Percentiles rank a stretch among this genome's conserved stretches.
Evolutionary conservation across 2,113 vertebrate genomes (phyloP).

Genomic region (Anoplopoma fimbria): DNA sequence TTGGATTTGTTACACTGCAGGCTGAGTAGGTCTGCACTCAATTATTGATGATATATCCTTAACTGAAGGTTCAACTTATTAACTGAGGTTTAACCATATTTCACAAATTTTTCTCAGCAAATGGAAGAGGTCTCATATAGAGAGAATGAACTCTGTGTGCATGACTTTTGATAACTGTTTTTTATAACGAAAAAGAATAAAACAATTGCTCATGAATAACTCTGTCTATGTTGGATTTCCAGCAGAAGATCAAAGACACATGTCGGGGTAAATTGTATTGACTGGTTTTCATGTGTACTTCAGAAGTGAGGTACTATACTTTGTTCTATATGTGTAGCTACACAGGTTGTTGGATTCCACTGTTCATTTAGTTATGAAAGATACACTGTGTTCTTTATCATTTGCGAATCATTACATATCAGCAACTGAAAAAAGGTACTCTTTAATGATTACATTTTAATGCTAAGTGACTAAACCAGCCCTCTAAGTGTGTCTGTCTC

Average conservation of each 20-base stretch:
- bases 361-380: neutral
- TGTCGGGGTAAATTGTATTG: too few species aligned
- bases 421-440: neutral
- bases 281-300: neutral
- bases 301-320: neutral
- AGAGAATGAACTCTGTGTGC: too few species aligned
- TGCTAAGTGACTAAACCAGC: neutral
- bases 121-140: too few species aligned
- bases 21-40: too few species aligned
- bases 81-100: too few species aligned
- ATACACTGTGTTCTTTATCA: neutral
- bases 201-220: neutral
- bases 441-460: conserved; percentile 16
- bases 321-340: neutral
- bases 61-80: too few species aligned
- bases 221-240: neutral
- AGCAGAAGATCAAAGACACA: neutral
- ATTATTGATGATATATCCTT: too few species aligned
- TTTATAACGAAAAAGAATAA: neutral
- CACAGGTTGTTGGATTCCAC: neutral
- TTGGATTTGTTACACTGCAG: too few species aligned
- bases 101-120: too few species aligned
- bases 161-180: too few species aligned
- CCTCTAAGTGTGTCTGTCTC: neutral
- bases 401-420: neutral